phyloP scores from a whole-genome alignment of 1,140 invertebrate genomes.

The Holotrichia oblita region DNA sequence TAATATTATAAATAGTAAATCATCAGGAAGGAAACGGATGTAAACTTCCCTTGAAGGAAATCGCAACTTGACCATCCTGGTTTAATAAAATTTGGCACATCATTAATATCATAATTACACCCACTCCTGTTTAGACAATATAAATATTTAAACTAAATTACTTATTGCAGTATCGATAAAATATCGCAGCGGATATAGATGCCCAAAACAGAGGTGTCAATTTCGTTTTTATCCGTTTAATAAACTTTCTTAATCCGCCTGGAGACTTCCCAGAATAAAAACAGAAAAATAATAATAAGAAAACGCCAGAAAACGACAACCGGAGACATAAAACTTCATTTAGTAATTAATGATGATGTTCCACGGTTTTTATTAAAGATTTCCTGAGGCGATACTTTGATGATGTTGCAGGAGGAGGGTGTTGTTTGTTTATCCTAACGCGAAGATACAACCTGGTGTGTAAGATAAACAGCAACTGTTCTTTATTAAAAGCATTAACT shows the following conservation, averaged over 20 bases:
- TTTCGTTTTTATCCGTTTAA: too few species aligned
- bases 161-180: too few species aligned
- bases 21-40: too few species aligned
- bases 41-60: too few species aligned
- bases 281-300: background rate
- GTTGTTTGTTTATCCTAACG: conserved; percentile 9
- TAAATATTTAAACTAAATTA: too few species aligned
- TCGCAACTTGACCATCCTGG: too few species aligned
- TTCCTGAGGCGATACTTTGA: conserved; percentile 5
- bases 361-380: background rate
- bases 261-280: background rate
- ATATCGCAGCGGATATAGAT: too few species aligned
- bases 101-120: too few species aligned
- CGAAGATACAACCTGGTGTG: background rate
- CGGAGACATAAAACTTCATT: conserved; percentile 8
- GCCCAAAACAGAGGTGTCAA: too few species aligned
- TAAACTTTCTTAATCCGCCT: background rate
- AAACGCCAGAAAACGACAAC: background rate
- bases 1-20: too few species aligned
- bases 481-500: conserved; percentile 10
- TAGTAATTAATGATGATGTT: conserved; percentile 6
- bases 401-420: background rate
- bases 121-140: too few species aligned
- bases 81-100: too few species aligned
- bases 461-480: background rate